A percentile compares a stretch with the other conserved stretches of the same genome.
These are phyloP conservation scores for Diglossa brunneiventris DNA, from an alignment of 2,113 vertebrate genomes.

Conservation along the genomic window DNA sequence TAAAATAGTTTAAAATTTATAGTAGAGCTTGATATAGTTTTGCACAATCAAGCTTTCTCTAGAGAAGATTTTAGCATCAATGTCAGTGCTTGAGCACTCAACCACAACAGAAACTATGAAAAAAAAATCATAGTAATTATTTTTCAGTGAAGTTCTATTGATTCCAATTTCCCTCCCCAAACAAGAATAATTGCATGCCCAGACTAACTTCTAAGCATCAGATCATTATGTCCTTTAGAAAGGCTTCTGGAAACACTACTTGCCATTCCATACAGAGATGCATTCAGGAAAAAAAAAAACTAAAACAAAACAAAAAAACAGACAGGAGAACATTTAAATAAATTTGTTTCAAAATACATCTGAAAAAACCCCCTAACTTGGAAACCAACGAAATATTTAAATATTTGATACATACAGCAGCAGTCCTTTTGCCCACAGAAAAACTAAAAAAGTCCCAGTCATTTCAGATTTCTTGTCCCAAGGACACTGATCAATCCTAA, in stretches of 20 bases:
- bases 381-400: not conserved
- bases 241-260: not conserved
- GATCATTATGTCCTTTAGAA: not conserved
- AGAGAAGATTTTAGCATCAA: not conserved
- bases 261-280: not conserved
- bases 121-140: not conserved
- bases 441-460: not conserved
- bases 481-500: not conserved
- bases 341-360: not conserved
- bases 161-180: not conserved
- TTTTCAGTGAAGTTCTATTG: not conserved
- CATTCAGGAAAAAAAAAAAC: not conserved
- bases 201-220: not conserved
- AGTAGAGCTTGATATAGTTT: not conserved
- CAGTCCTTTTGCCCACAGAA: not conserved
- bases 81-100: not conserved
- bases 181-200: not conserved
- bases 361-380: not conserved
- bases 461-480: not conserved
- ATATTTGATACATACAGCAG: not conserved
- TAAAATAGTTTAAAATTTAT: not conserved
- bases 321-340: not conserved
- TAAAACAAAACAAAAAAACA: not conserved
- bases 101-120: not conserved
- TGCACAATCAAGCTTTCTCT: not conserved